Percentiles rank a stretch among this genome's conserved stretches.
These are phyloP conservation scores for Alviniconcha marisindica DNA, from an alignment of 1,140 invertebrate genomes.

Conservation along the genomic window DNA sequence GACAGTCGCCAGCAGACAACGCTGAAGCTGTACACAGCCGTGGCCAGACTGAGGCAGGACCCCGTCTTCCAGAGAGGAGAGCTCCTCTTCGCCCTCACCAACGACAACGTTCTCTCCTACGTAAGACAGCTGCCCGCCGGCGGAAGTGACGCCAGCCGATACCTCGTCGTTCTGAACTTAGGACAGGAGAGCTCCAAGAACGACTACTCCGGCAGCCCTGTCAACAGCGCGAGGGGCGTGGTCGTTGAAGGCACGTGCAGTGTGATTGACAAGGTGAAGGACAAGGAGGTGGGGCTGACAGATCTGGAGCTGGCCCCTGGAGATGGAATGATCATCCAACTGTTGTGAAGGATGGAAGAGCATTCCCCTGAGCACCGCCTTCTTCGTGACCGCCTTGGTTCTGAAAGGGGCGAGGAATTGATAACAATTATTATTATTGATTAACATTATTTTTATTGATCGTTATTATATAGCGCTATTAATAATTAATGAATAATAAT, in stretches of 20 bases:
- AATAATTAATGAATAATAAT: no score
- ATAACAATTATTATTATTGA: no score
- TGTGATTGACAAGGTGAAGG: slow-evolving; percentile 22
- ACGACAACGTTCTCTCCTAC: slow-evolving; percentile 55
- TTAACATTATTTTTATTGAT: no score
- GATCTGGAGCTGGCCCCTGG: slow-evolving; percentile 38
- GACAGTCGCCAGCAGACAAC: slow-evolving; percentile 1
- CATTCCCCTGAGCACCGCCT: no score
- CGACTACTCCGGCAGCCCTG: slow-evolving; percentile 39
- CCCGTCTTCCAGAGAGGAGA: slow-evolving; percentile 52
- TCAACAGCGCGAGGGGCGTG: slow-evolving; percentile 22
- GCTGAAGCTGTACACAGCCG: slow-evolving; percentile 41
- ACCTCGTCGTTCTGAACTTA: slow-evolving; percentile 51
- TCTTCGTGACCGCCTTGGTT: no score
- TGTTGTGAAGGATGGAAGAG: no score
- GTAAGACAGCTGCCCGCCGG: slow-evolving; percentile 23
- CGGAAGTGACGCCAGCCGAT: neutral
- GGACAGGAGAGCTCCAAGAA: slow-evolving; percentile 37
- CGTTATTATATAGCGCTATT: no score
- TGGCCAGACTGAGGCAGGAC: slow-evolving; percentile 43
- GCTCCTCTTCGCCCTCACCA: slow-evolving; percentile 43
- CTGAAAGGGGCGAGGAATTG: no score
- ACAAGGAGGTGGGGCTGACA: neutral
- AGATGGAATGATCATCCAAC: slow-evolving; percentile 41
- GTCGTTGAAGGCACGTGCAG: slow-evolving; percentile 36